phyloP scores from a whole-genome alignment of 2,888 invertebrate species.

The Heteromyza rotundicornis region DNA sequence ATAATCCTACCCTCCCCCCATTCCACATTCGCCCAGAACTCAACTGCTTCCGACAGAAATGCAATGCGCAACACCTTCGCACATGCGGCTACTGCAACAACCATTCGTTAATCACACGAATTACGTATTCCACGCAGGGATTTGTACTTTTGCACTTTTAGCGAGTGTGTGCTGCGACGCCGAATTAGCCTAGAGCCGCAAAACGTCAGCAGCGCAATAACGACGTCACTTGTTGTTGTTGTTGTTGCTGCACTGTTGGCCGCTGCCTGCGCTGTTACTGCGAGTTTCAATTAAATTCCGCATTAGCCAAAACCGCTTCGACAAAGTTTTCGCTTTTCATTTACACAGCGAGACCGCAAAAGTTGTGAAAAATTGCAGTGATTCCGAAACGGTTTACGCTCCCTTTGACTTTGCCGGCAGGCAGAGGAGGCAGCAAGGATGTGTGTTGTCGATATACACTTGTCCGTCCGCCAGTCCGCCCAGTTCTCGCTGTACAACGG shows the following conservation, averaged over 20 bases:
- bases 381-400: conserved; percentile 45
- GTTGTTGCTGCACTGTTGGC: neutral
- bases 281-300: conserved; percentile 12
- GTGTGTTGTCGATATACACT: conserved; percentile 28
- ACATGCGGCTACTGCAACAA: neutral
- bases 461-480: conserved; percentile 24
- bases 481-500: conserved; percentile 27
- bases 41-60: no score
- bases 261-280: neutral
- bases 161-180: conserved; percentile 43
- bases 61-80: conserved; percentile 2
- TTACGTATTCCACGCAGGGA: conserved; percentile 60
- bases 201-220: conserved; percentile 27
- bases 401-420: conserved; percentile 54
- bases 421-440: no score
- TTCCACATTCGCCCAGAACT: no score
- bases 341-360: neutral
- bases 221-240: neutral
- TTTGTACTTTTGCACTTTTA: conserved; percentile 63
- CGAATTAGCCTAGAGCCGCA: conserved; percentile 36
- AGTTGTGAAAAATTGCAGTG: neutral
- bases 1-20: no score
- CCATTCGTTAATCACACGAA: conserved; percentile 27
- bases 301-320: neutral
- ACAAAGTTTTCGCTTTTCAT: neutral